These are phyloP conservation scores for Bombylius major DNA, from an alignment of 2,888 invertebrate genomes.

Conservation along the genomic window DNA sequence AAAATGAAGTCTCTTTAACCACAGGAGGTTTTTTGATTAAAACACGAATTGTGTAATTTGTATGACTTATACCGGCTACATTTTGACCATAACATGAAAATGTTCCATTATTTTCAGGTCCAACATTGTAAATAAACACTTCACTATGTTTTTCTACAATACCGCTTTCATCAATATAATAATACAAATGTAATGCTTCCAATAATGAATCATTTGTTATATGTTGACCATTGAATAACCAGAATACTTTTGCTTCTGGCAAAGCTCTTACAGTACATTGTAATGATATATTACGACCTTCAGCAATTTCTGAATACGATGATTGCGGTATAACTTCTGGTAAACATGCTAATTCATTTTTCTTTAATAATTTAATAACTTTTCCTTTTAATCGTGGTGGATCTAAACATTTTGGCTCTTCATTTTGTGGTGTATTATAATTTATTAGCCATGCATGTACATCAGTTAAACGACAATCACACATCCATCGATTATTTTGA, in stretches of 20 bases:
- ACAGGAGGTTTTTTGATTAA: slow-evolving; percentile 60
- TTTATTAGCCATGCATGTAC: slow-evolving; percentile 65
- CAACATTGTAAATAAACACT: slow-evolving; percentile 64
- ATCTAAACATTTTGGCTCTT: slow-evolving; percentile 63
- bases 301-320: slow-evolving; percentile 61
- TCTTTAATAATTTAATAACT: slow-evolving; percentile 52
- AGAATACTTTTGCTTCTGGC: slow-evolving; percentile 68
- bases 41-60: slow-evolving; percentile 70
- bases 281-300: slow-evolving; percentile 70
- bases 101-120: slow-evolving; percentile 69
- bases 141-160: slow-evolving; percentile 68
- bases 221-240: slow-evolving; percentile 73
- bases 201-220: slow-evolving; percentile 62
- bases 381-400: slow-evolving; percentile 55
- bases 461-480: slow-evolving; percentile 70
- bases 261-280: slow-evolving; percentile 68
- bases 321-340: slow-evolving; percentile 67
- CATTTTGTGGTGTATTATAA: slow-evolving; percentile 62
- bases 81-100: slow-evolving; percentile 79
- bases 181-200: slow-evolving; percentile 54
- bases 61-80: slow-evolving; percentile 62
- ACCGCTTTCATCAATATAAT: slow-evolving; percentile 56
- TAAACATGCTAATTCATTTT: slow-evolving; percentile 65
- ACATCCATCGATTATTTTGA: slow-evolving; percentile 79
- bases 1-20: slow-evolving; percentile 53